Percentiles rank a stretch among this genome's conserved stretches.
Conservation (phyloP, 2,113 vertebrate species). For the Chaenocephalus aceratus region DNA sequence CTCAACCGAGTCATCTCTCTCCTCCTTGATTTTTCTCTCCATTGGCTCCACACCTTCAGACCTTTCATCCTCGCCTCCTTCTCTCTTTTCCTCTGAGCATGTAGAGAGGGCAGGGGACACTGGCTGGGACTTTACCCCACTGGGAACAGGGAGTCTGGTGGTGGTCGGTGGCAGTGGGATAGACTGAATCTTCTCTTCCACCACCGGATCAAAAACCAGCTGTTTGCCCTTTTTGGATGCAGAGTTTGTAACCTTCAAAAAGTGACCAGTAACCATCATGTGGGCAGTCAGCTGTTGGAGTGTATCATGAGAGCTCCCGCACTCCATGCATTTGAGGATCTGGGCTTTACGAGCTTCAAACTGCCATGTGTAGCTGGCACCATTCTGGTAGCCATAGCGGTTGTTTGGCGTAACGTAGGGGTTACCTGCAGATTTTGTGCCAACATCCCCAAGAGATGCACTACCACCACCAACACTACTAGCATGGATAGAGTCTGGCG, state of each 20-base stretch:
- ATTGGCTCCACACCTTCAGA: slow-evolving; percentile 73
- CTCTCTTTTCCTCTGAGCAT: slow-evolving; percentile 88
- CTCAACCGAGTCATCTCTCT: slow-evolving; percentile 90
- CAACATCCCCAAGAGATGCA: slow-evolving; percentile 83
- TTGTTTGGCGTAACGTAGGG: slow-evolving; percentile 99
- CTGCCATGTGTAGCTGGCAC: slow-evolving; percentile 99
- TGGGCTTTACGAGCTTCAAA: slow-evolving; percentile 99
- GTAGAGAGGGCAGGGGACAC: slow-evolving; percentile 89
- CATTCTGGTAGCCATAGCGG: slow-evolving; percentile 99
- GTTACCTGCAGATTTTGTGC: slow-evolving; percentile 89
- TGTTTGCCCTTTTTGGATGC: slow-evolving; percentile 99
- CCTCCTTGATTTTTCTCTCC: slow-evolving; percentile 95
- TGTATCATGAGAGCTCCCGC: slow-evolving; percentile 97
- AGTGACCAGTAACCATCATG: slow-evolving; percentile 99
- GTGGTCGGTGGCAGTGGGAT: slow-evolving; percentile 97
- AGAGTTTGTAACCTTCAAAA: slow-evolving; percentile 97
- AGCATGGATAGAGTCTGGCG: slow-evolving; percentile 90
- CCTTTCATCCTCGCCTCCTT: slow-evolving; percentile 79
- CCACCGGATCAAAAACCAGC: slow-evolving; percentile 93
- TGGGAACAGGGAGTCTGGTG: slow-evolving; percentile 90
- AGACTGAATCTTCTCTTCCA: slow-evolving; percentile 98
- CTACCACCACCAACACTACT: slow-evolving; percentile 74
- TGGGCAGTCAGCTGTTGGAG: slow-evolving; percentile 98
- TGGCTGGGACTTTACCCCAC: slow-evolving; percentile 89
- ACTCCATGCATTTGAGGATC: slow-evolving; percentile 99